Conservation (phyloP, 2,113 vertebrate genomes). For the Calidris pugnax region DNA sequence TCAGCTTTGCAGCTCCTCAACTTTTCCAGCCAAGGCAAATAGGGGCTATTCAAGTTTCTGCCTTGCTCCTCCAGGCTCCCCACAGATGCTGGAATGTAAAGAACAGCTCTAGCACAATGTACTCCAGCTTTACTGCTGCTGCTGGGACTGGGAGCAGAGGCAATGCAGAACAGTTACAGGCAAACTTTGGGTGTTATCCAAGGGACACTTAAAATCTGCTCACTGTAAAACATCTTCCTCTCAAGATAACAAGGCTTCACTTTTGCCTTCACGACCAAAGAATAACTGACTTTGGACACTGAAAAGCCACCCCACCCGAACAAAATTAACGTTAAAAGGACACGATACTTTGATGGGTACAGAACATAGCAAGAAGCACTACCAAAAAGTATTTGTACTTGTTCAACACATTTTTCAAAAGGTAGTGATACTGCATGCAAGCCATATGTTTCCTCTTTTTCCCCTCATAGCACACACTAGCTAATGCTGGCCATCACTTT, state of each 20-base stretch:
- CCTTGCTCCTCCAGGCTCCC: background rate
- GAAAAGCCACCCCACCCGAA: background rate
- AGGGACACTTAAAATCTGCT: background rate
- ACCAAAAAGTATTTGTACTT: background rate
- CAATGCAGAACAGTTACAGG: background rate
- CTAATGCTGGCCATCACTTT: background rate
- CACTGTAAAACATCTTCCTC: background rate
- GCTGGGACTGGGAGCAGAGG: background rate
- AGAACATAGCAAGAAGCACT: background rate
- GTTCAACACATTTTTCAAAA: background rate
- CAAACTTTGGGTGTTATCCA: background rate
- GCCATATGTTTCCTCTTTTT: background rate
- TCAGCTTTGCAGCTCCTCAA: background rate
- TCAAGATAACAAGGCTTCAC: background rate
- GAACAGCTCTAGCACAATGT: background rate
- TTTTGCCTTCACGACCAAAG: background rate
- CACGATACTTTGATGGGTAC: background rate
- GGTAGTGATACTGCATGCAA: accelerated
- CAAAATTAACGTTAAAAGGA: background rate
- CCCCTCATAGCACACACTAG: background rate
- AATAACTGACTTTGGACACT: background rate
- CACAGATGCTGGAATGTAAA: background rate
- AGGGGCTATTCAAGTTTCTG: background rate
- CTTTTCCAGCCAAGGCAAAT: background rate
- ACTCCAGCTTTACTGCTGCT: background rate